phyloP scores from a whole-genome alignment of 2,113 vertebrate species.

The Rattus rattus region DNA sequence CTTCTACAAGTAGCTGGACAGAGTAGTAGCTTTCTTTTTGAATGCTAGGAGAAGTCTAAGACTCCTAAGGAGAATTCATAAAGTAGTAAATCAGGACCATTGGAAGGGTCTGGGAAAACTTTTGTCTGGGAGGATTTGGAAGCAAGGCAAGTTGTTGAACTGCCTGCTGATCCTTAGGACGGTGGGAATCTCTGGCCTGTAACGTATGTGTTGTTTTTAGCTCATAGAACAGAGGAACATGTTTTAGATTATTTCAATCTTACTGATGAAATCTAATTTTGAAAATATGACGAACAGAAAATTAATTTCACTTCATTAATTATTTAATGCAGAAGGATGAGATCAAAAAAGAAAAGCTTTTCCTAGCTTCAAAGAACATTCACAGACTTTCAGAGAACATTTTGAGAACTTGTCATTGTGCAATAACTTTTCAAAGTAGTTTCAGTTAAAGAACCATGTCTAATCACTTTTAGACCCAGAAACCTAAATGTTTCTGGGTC shows the following conservation, averaged over 20 bases:
- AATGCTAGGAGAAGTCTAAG: background rate
- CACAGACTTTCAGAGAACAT: conserved; percentile 29
- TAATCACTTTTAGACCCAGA: conserved; percentile 14
- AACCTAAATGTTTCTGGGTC: background rate
- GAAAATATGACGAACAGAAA: conserved; percentile 1
- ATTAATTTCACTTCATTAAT: conserved; percentile 44
- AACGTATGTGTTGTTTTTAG: conserved; percentile 27
- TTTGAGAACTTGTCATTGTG: conserved; percentile 1
- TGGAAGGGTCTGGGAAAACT: conserved; percentile 63
- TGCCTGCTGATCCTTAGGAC: conserved; percentile 71
- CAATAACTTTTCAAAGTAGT: conserved; percentile 19
- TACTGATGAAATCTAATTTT: conserved; percentile 52
- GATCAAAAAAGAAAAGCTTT: conserved; percentile 14
- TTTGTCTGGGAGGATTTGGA: conserved; percentile 69
- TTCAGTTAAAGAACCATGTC: background rate
- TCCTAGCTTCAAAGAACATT: conserved; percentile 16
- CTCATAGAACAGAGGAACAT: background rate
- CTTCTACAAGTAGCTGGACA: conserved; percentile 57
- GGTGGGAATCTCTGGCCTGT: conserved; percentile 42
- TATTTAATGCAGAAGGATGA: conserved; percentile 1
- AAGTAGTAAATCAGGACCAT: conserved; percentile 67
- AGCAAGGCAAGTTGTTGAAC: conserved; percentile 33
- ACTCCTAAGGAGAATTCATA: conserved; percentile 32
- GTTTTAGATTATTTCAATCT: conserved; percentile 59
- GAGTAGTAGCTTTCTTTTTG: background rate